phyloP scores from a whole-genome alignment of 2,888 invertebrate genomes.

The Platycnemis pennipes region DNA sequence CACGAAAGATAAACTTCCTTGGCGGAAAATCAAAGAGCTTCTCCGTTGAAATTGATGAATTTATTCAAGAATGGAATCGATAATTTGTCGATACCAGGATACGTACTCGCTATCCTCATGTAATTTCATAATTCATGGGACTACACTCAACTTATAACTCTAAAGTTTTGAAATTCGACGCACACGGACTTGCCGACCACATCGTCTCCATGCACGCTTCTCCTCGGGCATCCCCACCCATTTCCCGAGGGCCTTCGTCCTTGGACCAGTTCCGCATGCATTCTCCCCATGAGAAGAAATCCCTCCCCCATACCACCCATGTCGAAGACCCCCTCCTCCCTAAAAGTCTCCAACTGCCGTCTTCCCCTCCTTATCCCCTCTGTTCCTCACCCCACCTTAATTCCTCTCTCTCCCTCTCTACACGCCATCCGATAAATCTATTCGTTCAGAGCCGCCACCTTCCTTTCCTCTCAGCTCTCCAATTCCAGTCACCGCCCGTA shows the following conservation, averaged over 20 bases:
- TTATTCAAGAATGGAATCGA: too few species aligned
- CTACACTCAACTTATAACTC: not conserved
- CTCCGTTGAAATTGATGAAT: too few species aligned
- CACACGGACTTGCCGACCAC: not conserved
- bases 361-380: not conserved
- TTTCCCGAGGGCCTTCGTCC: not conserved
- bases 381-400: not conserved
- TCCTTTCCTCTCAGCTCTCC: not conserved
- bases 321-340: not conserved
- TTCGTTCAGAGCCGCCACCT: not conserved
- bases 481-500: not conserved
- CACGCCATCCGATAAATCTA: not conserved
- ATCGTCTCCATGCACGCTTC: not conserved
- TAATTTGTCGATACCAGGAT: too few species aligned
- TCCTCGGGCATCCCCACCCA: not conserved
- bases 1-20: too few species aligned
- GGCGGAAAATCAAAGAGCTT: too few species aligned
- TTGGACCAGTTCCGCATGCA: constrained; percentile 67
- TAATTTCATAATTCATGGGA: not conserved
- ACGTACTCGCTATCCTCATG: not conserved
- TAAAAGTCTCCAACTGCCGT: too few species aligned
- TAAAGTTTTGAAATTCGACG: not conserved
- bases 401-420: not conserved
- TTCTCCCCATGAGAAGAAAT: constrained; percentile 20
- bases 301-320: not conserved